These are phyloP conservation scores for Podotricha telesiphe DNA, from an alignment of 2,888 invertebrate genomes.

Conservation along the genomic window DNA sequence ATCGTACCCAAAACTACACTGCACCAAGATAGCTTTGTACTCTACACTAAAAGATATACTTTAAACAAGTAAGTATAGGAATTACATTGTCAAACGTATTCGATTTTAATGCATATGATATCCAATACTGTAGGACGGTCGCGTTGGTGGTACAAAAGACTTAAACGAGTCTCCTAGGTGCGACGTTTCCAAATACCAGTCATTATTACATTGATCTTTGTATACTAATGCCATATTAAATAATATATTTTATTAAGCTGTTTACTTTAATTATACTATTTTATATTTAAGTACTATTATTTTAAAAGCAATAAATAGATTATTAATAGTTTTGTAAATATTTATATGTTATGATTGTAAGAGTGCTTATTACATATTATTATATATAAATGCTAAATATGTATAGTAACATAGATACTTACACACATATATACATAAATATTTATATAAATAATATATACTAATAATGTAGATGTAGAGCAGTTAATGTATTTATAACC, in stretches of 20 bases:
- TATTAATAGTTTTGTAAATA: too few species aligned
- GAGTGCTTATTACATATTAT: too few species aligned
- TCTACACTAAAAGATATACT: too few species aligned
- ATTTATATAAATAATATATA: too few species aligned
- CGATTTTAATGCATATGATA: neutral
- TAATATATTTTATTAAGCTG: neutral
- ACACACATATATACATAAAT: too few species aligned
- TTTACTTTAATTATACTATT: constrained; percentile 13
- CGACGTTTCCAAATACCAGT: constrained; percentile 10
- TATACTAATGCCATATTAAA: neutral
- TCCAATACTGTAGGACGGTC: neutral
- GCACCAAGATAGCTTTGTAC: too few species aligned
- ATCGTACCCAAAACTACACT: too few species aligned
- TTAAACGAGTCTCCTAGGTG: constrained; percentile 18
- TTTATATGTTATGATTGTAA: too few species aligned
- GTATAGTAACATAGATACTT: too few species aligned
- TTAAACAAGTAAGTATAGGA: neutral
- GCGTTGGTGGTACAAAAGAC: constrained; percentile 20
- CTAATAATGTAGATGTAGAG: too few species aligned
- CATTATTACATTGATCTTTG: neutral
- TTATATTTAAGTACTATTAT: neutral
- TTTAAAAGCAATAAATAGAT: neutral
- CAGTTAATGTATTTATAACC: too few species aligned
- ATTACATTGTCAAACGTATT: neutral
- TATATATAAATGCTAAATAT: too few species aligned